Base-by-base conservation (phyloP, 2,797 vertebrate genomes). In the Tragopan temminckii region DNA sequence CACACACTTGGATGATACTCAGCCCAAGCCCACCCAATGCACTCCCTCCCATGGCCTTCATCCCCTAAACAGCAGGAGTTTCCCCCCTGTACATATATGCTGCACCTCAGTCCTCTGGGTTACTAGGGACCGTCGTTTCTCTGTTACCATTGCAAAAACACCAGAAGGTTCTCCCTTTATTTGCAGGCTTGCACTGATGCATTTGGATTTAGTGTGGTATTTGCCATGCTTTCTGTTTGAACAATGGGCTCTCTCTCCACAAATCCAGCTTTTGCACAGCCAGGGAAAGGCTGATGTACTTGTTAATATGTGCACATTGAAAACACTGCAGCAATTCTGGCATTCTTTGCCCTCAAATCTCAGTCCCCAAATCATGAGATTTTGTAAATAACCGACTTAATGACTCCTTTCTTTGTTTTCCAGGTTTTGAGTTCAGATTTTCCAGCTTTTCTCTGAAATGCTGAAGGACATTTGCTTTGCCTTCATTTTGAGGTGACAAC, bases 151-250 rank as follows among this genome's bases (percentile, higher is more conserved):
- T 70, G 48, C 35, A 74, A 77, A 96, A 94, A 19, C 70, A 84
- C 77, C 38, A 96, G 95, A 97, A 90, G 21, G 16, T 95, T 96
- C 93, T 97, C 79, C 81, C 0, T 45, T 78, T 45, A 91, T 95
- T 75, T 88, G 74, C 70, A 33, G 84, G 19, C 76, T 89, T 33
- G 42, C 13, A 17, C 36, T 80, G 79, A 87, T 81, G 74, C 87
- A 20, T 90, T 92, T 0, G 18, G 92, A 84, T 93, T 96, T 95
- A 95, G 77, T 66, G 89, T 1, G 94, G 85, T 93, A 97, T 96
- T 95, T 91, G 93, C 85, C 92, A 64, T 50, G 95, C 77, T 96
- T 96, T 97, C 55, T 89, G 18, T 95, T 94, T 95, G 85, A 94
- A 95, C 96, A 95, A 96, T 94, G 89, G 85, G 23, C 45, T 84